Evolutionary conservation across 1,140 invertebrate genomes (phyloP), one percentile per base, ranked within the genome.

Genomic region (Batillaria attramentaria): DNA sequence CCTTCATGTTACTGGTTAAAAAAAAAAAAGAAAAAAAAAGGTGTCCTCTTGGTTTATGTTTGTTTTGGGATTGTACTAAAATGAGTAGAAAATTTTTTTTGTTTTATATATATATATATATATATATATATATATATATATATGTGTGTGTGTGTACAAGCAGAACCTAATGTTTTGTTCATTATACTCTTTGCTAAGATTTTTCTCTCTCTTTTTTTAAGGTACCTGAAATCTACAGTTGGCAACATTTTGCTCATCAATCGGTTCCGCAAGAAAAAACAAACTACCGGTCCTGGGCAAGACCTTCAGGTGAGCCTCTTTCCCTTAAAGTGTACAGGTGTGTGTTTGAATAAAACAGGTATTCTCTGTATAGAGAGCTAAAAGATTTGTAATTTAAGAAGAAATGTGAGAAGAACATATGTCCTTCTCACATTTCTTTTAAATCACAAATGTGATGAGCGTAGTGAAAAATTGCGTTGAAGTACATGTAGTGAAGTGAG

Each of bases 221-320:
- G 94, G 94, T 99, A 99, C 89, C 92, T 99, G 46, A 99, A 99
- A 90, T 99, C 97, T 1, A 99, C 98, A 31, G 96, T 99, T 88
- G 97, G 97, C 2, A 99, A 99, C 91, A 99, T 99, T 85, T 94
- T 95, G 84, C 92, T 99, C 20, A 99, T 99, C 89, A 96, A 97
- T 91, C 94, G 95, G 73, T 98, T 97, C 92, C 93, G 97, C 65
- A 97, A 96, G 89, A 95, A 91, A 54, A 75, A 74, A 28, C 74
- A 75, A 42, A 42, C 31, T 33, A 46, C 46, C 46, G 39, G 31
- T 35, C 57, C 28, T 39, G 75, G 62, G 28, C 77, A 80, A 69
- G 81, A 83, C 13, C 72, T 68, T 16, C 80, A 80, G 78, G 80
- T 83, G 73, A 75, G 20, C 13, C 31, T 8, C 4, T 66, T 35